Evolutionary conservation across 2,113 vertebrate genomes (phyloP).

Genomic region (Arenaria interpres): DNA sequence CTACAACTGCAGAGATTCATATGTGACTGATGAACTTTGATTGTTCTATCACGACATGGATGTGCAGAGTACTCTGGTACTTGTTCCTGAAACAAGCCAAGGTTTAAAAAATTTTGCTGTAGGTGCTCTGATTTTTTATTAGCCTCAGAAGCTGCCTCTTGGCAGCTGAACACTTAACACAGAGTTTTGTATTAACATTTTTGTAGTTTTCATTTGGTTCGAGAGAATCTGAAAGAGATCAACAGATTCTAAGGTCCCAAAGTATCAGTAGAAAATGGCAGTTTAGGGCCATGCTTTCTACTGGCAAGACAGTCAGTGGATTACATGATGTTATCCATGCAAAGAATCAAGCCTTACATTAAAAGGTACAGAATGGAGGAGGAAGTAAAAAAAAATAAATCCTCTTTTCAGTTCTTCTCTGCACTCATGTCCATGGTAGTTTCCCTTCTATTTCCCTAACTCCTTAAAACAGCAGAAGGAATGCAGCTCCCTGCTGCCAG

Average conservation of each 20-base stretch:
- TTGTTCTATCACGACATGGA: not conserved
- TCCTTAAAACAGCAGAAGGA: slow-evolving; percentile 25
- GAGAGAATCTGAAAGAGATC: not conserved
- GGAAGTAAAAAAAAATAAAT: not conserved
- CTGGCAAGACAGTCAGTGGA: not conserved
- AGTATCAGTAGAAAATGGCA: not conserved
- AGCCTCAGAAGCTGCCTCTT: not conserved
- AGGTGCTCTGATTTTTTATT: not conserved
- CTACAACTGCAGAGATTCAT: not conserved
- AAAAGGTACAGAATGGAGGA: not conserved
- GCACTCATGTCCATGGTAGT: not conserved
- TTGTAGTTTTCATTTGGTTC: not conserved
- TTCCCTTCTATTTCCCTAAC: not conserved
- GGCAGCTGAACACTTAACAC: not conserved
- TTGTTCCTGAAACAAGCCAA: not conserved
- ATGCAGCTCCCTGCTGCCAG: slow-evolving; percentile 52
- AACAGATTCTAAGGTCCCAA: not conserved
- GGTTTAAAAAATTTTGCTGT: not conserved
- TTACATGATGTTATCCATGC: not conserved
- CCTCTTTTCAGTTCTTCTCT: not conserved
- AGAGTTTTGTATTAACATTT: not conserved
- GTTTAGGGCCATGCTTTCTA: not conserved
- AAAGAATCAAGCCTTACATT: not conserved
- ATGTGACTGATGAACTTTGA: not conserved
- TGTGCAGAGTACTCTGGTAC: not conserved